A percentile compares a stretch with the other conserved stretches of the same genome.
phyloP scores from a whole-genome alignment of 2,888 invertebrate genomes.

The Euzetes globulus region DNA sequence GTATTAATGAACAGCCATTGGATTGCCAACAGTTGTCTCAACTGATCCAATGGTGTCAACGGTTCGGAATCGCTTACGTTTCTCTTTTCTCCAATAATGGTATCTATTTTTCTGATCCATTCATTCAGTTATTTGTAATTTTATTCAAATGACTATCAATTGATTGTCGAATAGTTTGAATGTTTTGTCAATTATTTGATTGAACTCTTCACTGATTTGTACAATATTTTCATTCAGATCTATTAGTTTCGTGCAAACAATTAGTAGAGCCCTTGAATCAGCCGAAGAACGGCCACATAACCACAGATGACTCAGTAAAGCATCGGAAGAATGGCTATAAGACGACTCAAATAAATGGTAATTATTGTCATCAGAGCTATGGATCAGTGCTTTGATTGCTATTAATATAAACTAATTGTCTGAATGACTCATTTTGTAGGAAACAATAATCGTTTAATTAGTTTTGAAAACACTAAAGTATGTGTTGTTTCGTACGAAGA shows the following conservation, averaged over 20 bases:
- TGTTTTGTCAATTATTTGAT: background rate
- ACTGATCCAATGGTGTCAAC: constrained; percentile 29
- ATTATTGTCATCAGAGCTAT: background rate
- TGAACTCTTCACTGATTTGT: too few relatives aligned
- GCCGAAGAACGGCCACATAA: background rate
- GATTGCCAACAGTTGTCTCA: background rate
- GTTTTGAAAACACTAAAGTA: background rate
- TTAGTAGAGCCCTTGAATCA: background rate
- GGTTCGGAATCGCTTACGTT: background rate
- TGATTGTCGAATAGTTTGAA: background rate
- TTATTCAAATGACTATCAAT: background rate
- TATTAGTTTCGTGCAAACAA: background rate
- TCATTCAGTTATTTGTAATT: background rate
- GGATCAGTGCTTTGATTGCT: too few relatives aligned
- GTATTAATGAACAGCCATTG: background rate
- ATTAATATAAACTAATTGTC: background rate
- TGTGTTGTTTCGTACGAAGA: background rate
- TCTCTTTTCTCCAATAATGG: background rate
- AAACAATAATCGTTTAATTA: background rate
- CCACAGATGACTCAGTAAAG: background rate
- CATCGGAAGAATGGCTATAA: constrained; percentile 5
- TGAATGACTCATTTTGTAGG: background rate
- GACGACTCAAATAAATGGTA: background rate
- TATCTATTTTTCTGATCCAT: background rate
- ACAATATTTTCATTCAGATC: background rate